Evolutionary conservation across 2,797 vertebrate species (phyloP).

Genomic region (Chelmon rostratus): DNA sequence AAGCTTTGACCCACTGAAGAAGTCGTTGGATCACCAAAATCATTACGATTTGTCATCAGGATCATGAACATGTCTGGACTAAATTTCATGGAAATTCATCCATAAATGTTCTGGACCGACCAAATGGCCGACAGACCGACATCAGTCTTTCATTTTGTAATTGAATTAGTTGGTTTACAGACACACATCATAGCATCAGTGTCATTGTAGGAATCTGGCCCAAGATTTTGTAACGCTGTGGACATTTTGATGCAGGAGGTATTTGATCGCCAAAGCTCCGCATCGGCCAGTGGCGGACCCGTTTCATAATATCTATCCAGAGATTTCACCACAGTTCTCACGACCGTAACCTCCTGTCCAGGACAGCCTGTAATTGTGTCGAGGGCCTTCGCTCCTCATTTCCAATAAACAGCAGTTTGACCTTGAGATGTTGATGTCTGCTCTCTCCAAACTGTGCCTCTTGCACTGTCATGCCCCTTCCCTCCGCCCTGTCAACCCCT

Average conservation of each 20-base stretch:
- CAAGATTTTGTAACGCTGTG: neutral
- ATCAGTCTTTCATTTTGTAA: neutral
- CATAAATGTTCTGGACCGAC: neutral
- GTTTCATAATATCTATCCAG: neutral
- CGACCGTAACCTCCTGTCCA: neutral
- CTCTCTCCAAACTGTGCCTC: slow-evolving; percentile 16
- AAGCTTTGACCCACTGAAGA: neutral
- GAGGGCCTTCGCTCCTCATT: neutral
- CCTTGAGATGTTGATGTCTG: slow-evolving; percentile 34
- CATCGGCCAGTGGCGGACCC: neutral
- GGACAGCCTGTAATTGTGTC: neutral
- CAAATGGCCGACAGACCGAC: neutral
- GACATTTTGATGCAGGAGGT: neutral
- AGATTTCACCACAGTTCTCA: neutral
- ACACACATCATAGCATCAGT: slow-evolving; percentile 17
- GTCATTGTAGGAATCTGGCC: neutral
- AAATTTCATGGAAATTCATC: too few species aligned
- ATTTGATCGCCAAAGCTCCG: neutral
- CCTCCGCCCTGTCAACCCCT: slow-evolving; percentile 7
- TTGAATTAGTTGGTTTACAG: neutral
- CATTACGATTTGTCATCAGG: too few species aligned
- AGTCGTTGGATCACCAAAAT: too few species aligned
- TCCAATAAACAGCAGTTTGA: slow-evolving; percentile 34
- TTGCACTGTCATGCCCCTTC: neutral
- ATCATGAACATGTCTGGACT: neutral